phyloP scores from a whole-genome alignment of 2,888 invertebrate species.

The Orthosia incerta region DNA sequence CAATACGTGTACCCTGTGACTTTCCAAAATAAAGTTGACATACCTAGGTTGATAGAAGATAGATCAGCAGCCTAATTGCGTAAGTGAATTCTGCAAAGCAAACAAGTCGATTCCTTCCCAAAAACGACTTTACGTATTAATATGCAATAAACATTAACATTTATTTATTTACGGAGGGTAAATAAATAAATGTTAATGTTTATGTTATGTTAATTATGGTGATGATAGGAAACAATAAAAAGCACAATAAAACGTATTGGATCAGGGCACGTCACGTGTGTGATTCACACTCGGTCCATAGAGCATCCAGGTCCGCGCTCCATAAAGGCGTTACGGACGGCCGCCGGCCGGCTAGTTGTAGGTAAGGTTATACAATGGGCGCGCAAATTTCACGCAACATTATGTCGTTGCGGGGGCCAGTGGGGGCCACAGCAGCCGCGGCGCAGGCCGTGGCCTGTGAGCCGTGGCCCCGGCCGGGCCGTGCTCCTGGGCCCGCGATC shows the following conservation, averaged over 20 bases:
- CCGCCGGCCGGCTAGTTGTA: slow-evolving; percentile 77
- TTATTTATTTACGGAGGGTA: neutral
- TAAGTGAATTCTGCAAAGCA: too few relatives aligned
- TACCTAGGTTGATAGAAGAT: neutral
- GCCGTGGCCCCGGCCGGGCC: slow-evolving; percentile 58
- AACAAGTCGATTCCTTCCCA: too few relatives aligned
- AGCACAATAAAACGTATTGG: slow-evolving; percentile 25
- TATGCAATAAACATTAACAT: too few relatives aligned
- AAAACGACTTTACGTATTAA: too few relatives aligned
- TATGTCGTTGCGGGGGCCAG: slow-evolving; percentile 75
- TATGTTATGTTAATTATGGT: too few relatives aligned
- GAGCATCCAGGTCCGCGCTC: slow-evolving; percentile 76
- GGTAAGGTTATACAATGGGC: slow-evolving; percentile 82
- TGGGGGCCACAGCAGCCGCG: slow-evolving; percentile 65
- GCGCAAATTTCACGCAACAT: slow-evolving; percentile 89
- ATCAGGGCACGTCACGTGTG: slow-evolving; percentile 59
- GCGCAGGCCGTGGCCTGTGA: slow-evolving; percentile 60
- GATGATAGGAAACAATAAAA: slow-evolving; percentile 21
- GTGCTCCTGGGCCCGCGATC: slow-evolving; percentile 61
- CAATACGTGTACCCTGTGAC: neutral
- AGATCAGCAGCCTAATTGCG: too few relatives aligned
- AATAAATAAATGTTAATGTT: too few relatives aligned
- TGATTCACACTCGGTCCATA: slow-evolving; percentile 73
- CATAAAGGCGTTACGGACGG: slow-evolving; percentile 78
- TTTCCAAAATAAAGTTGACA: neutral